phyloP scores from a whole-genome alignment of 2,888 invertebrate genomes.

The Platycnemis pennipes region DNA sequence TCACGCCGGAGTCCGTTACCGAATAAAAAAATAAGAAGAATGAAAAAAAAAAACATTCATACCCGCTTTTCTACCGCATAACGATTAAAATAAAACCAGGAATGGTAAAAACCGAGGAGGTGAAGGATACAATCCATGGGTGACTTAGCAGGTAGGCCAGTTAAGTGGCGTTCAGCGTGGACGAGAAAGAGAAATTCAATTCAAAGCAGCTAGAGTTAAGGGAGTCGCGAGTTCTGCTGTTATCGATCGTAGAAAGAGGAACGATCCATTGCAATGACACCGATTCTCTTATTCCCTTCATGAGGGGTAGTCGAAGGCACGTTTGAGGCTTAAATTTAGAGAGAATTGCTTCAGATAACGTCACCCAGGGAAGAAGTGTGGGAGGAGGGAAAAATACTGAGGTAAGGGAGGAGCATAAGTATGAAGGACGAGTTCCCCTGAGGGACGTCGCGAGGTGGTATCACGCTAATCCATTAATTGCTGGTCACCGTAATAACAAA shows the following conservation, averaged over 20 bases:
- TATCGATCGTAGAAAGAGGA: conserved; percentile 35
- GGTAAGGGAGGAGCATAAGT: neutral
- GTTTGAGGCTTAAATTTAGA: neutral
- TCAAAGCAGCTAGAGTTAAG: neutral
- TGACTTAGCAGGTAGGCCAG: conserved; percentile 7
- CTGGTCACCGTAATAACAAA: neutral
- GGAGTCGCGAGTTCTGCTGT: neutral
- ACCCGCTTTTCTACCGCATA: neutral
- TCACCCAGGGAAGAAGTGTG: neutral
- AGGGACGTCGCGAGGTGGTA: conserved; percentile 26
- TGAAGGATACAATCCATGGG: neutral
- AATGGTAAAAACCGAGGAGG: neutral
- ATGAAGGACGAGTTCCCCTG: neutral
- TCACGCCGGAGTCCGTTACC: neutral
- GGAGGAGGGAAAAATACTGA: neutral
- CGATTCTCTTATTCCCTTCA: neutral
- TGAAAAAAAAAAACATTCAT: neutral
- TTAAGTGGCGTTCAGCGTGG: neutral
- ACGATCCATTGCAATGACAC: conserved; percentile 28
- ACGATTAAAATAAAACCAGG: neutral
- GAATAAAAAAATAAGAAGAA: neutral
- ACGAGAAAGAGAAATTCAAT: neutral
- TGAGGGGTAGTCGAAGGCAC: neutral
- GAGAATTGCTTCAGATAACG: neutral
- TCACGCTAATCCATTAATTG: conserved; percentile 52